A percentile compares a stretch with the other conserved stretches of the same genome.
Evolutionary conservation across 2,888 invertebrate genomes (phyloP).

Genomic region (Antheraea yamamai): DNA sequence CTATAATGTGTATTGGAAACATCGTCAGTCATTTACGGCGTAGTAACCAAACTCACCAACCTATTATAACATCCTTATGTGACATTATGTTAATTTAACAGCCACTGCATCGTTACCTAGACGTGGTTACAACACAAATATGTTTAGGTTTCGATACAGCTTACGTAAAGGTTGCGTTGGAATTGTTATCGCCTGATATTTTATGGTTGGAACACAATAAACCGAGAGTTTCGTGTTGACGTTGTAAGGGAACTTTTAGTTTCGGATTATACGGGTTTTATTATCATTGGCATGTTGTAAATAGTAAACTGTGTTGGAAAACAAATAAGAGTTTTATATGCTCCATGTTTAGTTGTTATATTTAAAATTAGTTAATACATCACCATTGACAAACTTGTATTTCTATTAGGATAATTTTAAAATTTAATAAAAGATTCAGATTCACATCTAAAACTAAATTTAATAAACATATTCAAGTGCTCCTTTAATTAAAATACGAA

Average conservation of each 20-base stretch:
- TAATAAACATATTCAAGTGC: no score
- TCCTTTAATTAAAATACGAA: no score
- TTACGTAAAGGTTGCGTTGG: background rate
- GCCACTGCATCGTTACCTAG: conserved; percentile 1
- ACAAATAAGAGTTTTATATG: background rate
- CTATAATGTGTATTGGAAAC: background rate
- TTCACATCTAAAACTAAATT: no score
- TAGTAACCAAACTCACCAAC: background rate
- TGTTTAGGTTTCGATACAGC: conserved; percentile 12
- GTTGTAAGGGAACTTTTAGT: conserved; percentile 13
- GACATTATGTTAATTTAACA: conserved; percentile 15
- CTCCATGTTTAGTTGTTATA: background rate
- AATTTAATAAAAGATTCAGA: background rate
- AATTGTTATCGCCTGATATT: conserved; percentile 13
- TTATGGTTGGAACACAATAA: conserved; percentile 14
- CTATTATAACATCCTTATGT: background rate
- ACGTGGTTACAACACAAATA: background rate
- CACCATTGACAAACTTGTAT: background rate
- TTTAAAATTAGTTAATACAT: background rate
- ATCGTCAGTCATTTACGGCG: background rate
- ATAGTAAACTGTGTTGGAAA: background rate
- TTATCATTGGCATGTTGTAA: conserved; percentile 8
- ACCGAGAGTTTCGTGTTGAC: conserved; percentile 6
- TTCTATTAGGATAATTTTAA: background rate
- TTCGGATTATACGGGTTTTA: conserved; percentile 3